These are phyloP conservation scores for Diaprepes abbreviatus DNA, from an alignment of 2,888 invertebrate species.

Conservation along the genomic window DNA sequence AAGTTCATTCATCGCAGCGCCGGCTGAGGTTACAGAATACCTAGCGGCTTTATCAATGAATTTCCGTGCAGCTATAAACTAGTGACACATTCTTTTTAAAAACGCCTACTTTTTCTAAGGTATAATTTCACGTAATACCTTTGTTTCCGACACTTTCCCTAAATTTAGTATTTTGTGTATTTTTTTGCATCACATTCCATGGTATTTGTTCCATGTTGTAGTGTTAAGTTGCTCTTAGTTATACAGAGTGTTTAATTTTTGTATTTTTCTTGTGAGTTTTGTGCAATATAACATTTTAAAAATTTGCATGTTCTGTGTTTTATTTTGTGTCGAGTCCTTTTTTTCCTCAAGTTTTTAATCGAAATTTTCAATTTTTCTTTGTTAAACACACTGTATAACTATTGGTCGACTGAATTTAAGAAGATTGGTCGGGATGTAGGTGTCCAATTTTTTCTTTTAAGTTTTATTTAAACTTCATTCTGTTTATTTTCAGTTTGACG, in stretches of 20 bases:
- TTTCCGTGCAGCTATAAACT: too few species aligned
- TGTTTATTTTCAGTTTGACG: too few species aligned
- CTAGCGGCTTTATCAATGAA: too few species aligned
- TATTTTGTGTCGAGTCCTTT: constrained; percentile 45
- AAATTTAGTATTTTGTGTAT: constrained; percentile 18
- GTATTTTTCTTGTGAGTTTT: constrained; percentile 53
- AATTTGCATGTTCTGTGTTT: constrained; percentile 50
- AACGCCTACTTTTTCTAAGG: too few species aligned
- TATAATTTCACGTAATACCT: too few species aligned
- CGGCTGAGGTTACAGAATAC: too few species aligned
- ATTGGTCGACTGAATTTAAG: not conserved
- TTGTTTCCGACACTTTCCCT: not conserved
- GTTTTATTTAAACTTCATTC: too few species aligned
- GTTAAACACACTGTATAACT: constrained; percentile 52
- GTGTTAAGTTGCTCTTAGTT: constrained; percentile 52
- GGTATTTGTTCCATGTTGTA: constrained; percentile 26
- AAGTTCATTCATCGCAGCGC: too few species aligned
- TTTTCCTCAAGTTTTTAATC: constrained; percentile 2
- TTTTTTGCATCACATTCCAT: constrained; percentile 33
- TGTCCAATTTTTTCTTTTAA: too few species aligned
- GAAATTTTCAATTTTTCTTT: constrained; percentile 11
- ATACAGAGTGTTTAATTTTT: constrained; percentile 58
- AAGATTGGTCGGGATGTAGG: too few species aligned
- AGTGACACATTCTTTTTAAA: too few species aligned
- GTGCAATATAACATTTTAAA: constrained; percentile 49